phyloP scores from a whole-genome alignment of 2,113 vertebrate species.

The Empidonax alnorum region DNA sequence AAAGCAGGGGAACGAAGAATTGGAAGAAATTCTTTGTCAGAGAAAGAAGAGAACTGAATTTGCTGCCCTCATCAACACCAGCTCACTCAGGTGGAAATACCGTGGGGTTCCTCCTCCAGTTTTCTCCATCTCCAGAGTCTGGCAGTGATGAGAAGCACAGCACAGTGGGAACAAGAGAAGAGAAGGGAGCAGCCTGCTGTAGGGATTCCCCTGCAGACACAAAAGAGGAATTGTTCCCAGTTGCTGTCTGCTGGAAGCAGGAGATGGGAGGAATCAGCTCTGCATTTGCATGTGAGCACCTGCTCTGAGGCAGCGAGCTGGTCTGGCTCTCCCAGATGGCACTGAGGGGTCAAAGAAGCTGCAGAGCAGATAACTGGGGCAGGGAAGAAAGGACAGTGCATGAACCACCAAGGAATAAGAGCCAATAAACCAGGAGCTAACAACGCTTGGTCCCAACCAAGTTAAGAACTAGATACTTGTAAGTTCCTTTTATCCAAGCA shows the following conservation, averaged over 20 bases:
- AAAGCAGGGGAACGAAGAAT: not conserved
- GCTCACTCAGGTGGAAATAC: not conserved
- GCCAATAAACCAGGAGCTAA: not conserved
- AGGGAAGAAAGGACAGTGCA: not conserved
- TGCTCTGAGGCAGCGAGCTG: not conserved
- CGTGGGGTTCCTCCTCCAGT: not conserved
- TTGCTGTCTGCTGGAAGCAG: not conserved
- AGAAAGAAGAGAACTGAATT: not conserved
- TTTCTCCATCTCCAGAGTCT: not conserved
- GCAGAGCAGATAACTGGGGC: not conserved
- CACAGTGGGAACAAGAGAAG: not conserved
- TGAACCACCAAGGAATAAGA: not conserved
- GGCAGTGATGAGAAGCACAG: not conserved
- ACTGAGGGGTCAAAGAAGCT: not conserved
- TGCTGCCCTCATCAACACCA: not conserved
- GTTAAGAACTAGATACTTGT: not conserved
- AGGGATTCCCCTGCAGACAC: not conserved
- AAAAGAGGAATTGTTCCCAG: not conserved
- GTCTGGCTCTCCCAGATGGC: not conserved
- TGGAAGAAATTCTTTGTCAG: not conserved
- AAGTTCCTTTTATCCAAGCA: conserved; percentile 13
- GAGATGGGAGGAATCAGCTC: not conserved
- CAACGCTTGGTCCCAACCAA: not conserved
- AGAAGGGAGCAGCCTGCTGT: not conserved
- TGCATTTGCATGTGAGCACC: not conserved